Evolutionary conservation across 2,888 invertebrate genomes (phyloP), one percentile per base, ranked within the genome.

Genomic region (Bellardia pandia): DNA sequence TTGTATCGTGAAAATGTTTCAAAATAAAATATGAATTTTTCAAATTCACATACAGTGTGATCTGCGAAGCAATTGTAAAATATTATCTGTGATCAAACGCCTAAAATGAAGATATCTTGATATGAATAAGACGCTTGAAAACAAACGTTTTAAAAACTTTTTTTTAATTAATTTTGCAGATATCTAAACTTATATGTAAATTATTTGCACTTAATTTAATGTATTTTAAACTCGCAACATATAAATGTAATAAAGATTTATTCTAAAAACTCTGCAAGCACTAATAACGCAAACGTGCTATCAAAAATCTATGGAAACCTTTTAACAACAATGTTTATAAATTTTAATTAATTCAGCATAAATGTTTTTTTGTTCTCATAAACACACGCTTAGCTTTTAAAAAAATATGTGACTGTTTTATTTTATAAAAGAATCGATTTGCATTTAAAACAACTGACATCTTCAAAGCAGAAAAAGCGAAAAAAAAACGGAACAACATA

Each of bases 361-460:
- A 66, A 76, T 48, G 37, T 60, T 40, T 16, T 51, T 77, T 58
- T 3, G 62, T 77, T 84, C 75, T 77, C 68, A 80, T 77, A 58
- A 3, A 30, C 58, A 58, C 7, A 82, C 51, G 69, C 14, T 72
- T n/a, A 7, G 30, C 1, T 14, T 71, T 16, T 2, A 45, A 13
- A 11, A 64, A 37, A 33, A 62, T 53, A 68, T 74, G 56, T 45
- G 37, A 68, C 64, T 64, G 42, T 40, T 56, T 74, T 72, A 42
- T 72, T 72, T 16, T 13, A 3, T 11, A 45, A 45, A 62, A 84
- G 79, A 86, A 86, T 77, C 68, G 74, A 84, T 86, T 85, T 87
- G 84, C 84, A 87, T 87, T 81, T 74, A 66, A 69, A 84, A 80
- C 68, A 81, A 74, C 56, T 74, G 72, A 75, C 85, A 85, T 81